These are phyloP conservation scores for Podocnemis expansa DNA, from an alignment of 2,113 vertebrate species.

Conservation along the genomic window DNA sequence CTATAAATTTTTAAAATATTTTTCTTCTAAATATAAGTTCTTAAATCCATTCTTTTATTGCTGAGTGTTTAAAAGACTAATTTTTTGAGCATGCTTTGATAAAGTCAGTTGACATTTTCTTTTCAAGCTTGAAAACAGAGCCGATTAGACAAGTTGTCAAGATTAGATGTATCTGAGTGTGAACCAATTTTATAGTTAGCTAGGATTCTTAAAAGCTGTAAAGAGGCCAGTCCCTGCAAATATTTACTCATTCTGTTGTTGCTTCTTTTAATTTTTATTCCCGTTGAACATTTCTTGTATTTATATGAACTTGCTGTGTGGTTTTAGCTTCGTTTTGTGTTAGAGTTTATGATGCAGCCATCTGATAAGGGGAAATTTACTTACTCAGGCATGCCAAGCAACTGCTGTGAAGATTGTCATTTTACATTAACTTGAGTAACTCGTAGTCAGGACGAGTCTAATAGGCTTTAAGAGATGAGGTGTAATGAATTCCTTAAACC, in stretches of 20 bases:
- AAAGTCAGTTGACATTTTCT: not conserved
- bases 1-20: not conserved
- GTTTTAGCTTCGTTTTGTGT: not conserved
- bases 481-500: not conserved
- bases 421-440: not conserved
- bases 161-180: not conserved
- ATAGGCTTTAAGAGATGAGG: not conserved
- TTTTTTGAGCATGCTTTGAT: rapidly evolving
- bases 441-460: not conserved
- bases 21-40: not conserved
- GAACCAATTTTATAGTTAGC: not conserved
- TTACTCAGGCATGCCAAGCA: rapidly evolving
- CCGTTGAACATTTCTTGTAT: not conserved
- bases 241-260: not conserved
- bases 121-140: not conserved
- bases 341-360: rapidly evolving
- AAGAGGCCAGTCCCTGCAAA: rapidly evolving
- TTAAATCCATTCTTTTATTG: not conserved
- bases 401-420: not conserved
- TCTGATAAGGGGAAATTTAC: not conserved
- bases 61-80: rapidly evolving
- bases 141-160: not conserved
- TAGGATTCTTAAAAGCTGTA: not conserved
- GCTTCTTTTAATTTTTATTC: not conserved
- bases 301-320: not conserved